phyloP scores from a whole-genome alignment of 2,113 vertebrate species.

The Chloropsis cyanopogon region DNA sequence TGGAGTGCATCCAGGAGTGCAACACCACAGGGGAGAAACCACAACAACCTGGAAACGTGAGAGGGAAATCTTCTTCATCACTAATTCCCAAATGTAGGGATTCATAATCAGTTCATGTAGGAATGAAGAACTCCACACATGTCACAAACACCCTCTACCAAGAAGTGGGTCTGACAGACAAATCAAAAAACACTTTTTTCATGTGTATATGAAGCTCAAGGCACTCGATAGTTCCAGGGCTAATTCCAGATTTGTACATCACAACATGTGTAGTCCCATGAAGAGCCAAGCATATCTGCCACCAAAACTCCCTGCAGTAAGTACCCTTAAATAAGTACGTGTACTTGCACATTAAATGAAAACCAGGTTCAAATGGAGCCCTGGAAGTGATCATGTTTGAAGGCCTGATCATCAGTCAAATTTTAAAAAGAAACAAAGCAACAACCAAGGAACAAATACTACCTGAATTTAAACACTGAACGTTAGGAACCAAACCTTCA shows the following conservation, averaged over 20 bases:
- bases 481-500: neutral
- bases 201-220: neutral
- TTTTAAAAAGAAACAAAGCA: neutral
- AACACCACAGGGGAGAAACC: neutral
- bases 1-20: fast-evolving
- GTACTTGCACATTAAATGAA: neutral
- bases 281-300: neutral
- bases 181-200: neutral
- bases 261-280: neutral
- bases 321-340: neutral
- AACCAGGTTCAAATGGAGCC: neutral
- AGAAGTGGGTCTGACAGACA: neutral
- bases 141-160: neutral
- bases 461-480: neutral
- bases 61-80: neutral
- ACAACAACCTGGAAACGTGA: neutral
- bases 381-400: neutral
- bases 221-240: neutral
- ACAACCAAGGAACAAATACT: neutral
- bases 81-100: neutral
- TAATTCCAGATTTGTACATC: neutral
- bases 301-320: neutral
- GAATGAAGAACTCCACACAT: neutral
- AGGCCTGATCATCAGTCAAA: neutral
- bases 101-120: fast-evolving